Conservation (phyloP, 2,113 vertebrate species). For the Eudyptes chrysolophus region DNA sequence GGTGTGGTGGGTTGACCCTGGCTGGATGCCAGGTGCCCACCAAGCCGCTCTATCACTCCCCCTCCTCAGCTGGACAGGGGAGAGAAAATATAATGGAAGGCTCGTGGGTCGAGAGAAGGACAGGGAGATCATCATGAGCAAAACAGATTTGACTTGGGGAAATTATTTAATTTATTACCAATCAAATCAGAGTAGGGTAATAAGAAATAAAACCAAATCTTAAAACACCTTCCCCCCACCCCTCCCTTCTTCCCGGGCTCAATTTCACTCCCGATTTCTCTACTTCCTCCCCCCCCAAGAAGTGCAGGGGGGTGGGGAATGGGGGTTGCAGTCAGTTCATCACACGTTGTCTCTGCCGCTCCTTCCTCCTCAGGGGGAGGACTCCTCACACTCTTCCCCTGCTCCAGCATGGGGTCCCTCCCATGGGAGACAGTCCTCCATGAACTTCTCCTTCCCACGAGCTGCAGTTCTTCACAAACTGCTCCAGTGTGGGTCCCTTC, state of each 20-base stretch:
- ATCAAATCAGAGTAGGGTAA: neutral
- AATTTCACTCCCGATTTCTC: neutral
- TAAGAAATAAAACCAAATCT: neutral
- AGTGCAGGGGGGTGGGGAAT: fast-evolving
- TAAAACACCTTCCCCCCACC: neutral
- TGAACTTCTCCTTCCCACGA: no score
- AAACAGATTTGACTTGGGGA: neutral
- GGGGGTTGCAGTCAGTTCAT: neutral
- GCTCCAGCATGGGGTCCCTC: neutral
- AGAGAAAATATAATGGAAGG: neutral
- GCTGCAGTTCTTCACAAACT: neutral
- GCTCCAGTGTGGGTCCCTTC: neutral
- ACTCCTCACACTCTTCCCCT: neutral
- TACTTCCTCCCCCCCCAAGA: no score
- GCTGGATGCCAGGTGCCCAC: neutral
- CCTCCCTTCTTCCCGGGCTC: neutral
- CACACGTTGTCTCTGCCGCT: neutral
- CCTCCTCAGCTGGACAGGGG: neutral
- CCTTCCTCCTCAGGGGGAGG: no score
- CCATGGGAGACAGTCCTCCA: neutral
- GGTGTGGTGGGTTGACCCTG: neutral
- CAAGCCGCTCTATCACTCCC: neutral
- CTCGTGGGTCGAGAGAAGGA: fast-evolving
- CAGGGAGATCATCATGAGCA: neutral
- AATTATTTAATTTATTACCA: neutral